Evolutionary conservation across 2,113 vertebrate genomes (phyloP), one percentile per base, ranked within the genome.

Genomic region (Cyprinodon variegatus): DNA sequence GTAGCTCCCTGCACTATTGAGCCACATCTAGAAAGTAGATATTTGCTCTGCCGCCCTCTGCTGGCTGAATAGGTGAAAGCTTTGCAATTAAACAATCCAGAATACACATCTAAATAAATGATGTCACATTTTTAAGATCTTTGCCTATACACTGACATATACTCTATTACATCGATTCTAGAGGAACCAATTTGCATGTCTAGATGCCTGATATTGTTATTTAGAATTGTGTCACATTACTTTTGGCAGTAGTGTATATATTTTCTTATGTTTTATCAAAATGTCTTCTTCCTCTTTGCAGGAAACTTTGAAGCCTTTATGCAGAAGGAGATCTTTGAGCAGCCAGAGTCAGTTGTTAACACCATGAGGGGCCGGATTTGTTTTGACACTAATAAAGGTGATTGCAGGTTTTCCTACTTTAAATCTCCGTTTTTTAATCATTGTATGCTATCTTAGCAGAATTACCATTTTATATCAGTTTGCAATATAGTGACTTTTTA

Each of bases 291-390:
- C 7, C 13, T 22, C 6, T 62, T 46, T 74, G 64, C 89, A 99
- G 97, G 97, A 43, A 97, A 97, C 88, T 99, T 96, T 92, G 96
- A 96, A 46, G 94, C 97, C 1, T 99, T 98, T 89, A 99, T 99
- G 97, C 97, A 99, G 85, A 99, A 99, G 91, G 97, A 99, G 88
- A 99, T 99, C 85, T 99, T 99, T 46, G 97, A 99, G 77, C 97
- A 99, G 90, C 97, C 97, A 0, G 97, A 99, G 73, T 99, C 97
- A 0, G 94, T 99, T 15, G 94, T 98, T 82, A 99, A 99, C 85
- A 99, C 97, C 0, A 98, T 99, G 97, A 96, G 97, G 86, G 97
- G 97, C 45, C 94, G 97, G n/a, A 96, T 99, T 87, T 97, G 96
- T 83, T 98, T 97, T 3, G 96, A 97, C 74, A 91, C 85, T 76